Evolutionary conservation across 1,140 invertebrate species (phyloP).

Genomic region (Ptiloglossa arizonensis): DNA sequence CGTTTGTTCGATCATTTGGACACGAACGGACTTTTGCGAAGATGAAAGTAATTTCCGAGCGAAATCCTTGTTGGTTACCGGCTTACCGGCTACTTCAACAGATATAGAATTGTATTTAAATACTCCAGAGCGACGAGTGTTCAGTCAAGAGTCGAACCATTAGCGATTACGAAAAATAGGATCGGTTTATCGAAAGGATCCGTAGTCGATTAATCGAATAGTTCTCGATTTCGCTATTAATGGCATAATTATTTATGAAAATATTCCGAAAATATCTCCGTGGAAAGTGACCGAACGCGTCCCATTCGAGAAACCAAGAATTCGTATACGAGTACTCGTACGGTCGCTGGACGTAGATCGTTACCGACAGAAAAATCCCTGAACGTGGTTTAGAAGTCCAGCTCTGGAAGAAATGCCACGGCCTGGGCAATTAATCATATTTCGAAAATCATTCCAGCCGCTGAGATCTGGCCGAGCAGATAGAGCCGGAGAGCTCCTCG

Average conservation of each 20-base stretch:
- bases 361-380: conserved; percentile 59
- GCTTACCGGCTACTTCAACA: no score
- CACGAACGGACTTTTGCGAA: no score
- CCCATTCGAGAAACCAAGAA: conserved; percentile 39
- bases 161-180: no score
- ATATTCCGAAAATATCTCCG: neutral
- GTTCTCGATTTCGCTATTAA: neutral
- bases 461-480: conserved; percentile 71
- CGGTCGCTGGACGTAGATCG: conserved; percentile 15
- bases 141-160: no score
- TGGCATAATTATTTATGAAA: no score
- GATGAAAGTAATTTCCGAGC: no score
- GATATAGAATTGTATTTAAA: no score
- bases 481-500: conserved; percentile 63
- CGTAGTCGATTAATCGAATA: no score
- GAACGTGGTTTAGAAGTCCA: conserved; percentile 44
- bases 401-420: conserved; percentile 73
- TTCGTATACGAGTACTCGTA: conserved; percentile 36
- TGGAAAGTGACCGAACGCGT: neutral
- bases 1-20: no score
- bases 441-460: conserved; percentile 81
- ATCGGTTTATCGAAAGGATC: no score
- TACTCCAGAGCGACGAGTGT: no score
- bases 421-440: conserved; percentile 81
- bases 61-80: no score